These are phyloP conservation scores for Ptychochromis oligacanthus DNA, from an alignment of 2,113 vertebrate species.

Conservation along the genomic window DNA sequence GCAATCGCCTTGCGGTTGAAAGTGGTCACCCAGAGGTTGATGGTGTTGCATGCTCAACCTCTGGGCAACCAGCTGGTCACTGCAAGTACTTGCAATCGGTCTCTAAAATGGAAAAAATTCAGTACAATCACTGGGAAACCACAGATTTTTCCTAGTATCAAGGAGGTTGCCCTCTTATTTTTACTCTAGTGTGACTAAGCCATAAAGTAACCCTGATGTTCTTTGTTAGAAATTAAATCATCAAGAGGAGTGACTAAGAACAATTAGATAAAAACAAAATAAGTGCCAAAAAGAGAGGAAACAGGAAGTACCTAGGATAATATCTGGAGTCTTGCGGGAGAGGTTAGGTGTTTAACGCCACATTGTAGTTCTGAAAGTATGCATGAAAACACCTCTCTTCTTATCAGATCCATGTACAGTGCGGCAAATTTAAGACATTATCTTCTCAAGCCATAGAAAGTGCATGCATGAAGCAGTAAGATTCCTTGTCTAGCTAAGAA, in stretches of 20 bases:
- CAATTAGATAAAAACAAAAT: background rate
- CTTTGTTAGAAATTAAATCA: background rate
- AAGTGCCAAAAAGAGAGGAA: background rate
- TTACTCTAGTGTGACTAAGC: too few relatives aligned
- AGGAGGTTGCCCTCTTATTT: too few relatives aligned
- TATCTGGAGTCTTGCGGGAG: too few relatives aligned
- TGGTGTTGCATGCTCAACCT: background rate
- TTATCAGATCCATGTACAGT: background rate
- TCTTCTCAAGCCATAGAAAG: background rate
- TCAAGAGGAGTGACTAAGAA: background rate
- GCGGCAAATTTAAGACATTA: background rate
- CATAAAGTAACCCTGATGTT: background rate
- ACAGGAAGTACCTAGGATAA: background rate
- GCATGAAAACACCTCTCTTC: background rate
- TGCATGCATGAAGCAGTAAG: too few relatives aligned
- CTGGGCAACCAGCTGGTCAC: rapidly evolving
- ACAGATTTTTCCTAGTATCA: background rate
- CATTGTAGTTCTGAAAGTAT: background rate
- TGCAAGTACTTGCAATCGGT: background rate
- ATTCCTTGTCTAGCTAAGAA: too few relatives aligned
- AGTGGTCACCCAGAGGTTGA: background rate
- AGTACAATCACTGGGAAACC: background rate
- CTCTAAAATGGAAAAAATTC: background rate
- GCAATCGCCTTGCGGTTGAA: background rate
- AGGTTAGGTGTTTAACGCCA: background rate